Evolutionary conservation across 2,113 vertebrate species (phyloP).

Genomic region (Mustelus asterias): DNA sequence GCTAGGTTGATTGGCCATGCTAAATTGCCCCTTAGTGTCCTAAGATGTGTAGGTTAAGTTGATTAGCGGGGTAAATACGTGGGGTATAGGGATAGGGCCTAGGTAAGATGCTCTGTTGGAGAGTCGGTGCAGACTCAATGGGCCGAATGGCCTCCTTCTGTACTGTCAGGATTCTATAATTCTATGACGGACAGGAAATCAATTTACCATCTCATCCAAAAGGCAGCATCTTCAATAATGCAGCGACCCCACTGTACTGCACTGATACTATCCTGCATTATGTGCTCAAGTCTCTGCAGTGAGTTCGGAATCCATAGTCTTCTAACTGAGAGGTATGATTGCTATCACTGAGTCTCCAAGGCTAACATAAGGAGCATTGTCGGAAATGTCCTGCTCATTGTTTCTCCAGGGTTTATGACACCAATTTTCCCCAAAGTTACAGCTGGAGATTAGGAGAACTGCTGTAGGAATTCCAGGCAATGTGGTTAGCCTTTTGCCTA

Average conservation of each 20-base stretch:
- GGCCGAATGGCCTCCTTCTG: too few relatives aligned
- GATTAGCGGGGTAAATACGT: too few relatives aligned
- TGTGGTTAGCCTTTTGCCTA: neutral
- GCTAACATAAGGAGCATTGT: neutral
- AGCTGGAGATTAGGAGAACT: neutral
- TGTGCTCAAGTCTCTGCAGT: neutral
- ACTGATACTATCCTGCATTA: neutral
- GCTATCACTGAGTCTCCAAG: neutral
- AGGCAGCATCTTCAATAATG: neutral
- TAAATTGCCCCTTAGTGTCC: too few relatives aligned
- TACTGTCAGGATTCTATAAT: too few relatives aligned
- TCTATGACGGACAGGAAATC: neutral
- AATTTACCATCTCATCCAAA: neutral
- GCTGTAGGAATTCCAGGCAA: neutral
- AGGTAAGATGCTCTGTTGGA: too few relatives aligned
- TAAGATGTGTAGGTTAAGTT: too few relatives aligned
- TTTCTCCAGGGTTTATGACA: neutral
- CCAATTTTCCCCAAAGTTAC: neutral
- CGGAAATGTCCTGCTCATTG: neutral
- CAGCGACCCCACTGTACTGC: neutral
- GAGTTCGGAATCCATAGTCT: neutral
- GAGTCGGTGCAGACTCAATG: too few relatives aligned
- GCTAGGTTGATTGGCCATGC: too few relatives aligned
- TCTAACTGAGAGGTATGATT: neutral
- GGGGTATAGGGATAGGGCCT: too few relatives aligned